phyloP scores from a whole-genome alignment of 2,113 vertebrate species.

The chimpanzee (Pan troglodytes) region NHGRI_mPanTro3-v2.1_pri NC_072408.2:112435001-112435500 shows the following conservation, averaged over 20 bases:
- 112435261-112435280: slow-evolving; percentile 81
- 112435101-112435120: slow-evolving; percentile 54
- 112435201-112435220: slow-evolving; percentile 72
- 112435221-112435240: slow-evolving; percentile 66
- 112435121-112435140: slow-evolving; percentile 72
- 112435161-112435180: slow-evolving; percentile 70
- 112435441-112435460: slow-evolving; percentile 80
- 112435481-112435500: not conserved
- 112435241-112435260: slow-evolving; percentile 69
- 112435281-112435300: slow-evolving; percentile 80
- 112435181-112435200: slow-evolving; percentile 71
- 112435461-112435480: slow-evolving; percentile 76
- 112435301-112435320: slow-evolving; percentile 68
- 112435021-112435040: slow-evolving; percentile 54
- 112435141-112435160: slow-evolving; percentile 60
- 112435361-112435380: slow-evolving; percentile 57
- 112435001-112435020: slow-evolving; percentile 54
- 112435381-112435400: slow-evolving; percentile 47
- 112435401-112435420: slow-evolving; percentile 81
- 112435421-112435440: slow-evolving; percentile 77
- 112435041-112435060: slow-evolving; percentile 50
- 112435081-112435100: slow-evolving; percentile 13
- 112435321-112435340: slow-evolving; percentile 62
- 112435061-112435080: slow-evolving; percentile 16
- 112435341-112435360: slow-evolving; percentile 75